phyloP scores from a whole-genome alignment of 2,888 invertebrate species.

The Adelphocoris suturalis region DNA sequence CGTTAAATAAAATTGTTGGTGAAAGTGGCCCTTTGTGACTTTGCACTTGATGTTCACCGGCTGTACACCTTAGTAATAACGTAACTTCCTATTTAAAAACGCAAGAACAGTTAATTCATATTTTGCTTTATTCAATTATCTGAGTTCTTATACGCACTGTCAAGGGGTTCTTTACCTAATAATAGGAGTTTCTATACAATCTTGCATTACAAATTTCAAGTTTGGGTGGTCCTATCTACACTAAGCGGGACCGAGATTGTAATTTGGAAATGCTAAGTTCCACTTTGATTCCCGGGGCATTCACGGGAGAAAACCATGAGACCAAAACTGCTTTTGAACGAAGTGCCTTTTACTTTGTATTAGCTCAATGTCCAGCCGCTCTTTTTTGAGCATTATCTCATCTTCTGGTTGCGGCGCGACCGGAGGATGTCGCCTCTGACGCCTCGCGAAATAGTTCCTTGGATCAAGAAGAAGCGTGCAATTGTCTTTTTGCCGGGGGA shows the following conservation, averaged over 20 bases:
- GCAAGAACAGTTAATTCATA: too few relatives aligned
- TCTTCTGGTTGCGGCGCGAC: background rate
- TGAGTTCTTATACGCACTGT: too few relatives aligned
- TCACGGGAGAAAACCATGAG: slow-evolving; percentile 34
- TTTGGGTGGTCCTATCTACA: too few relatives aligned
- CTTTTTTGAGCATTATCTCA: background rate
- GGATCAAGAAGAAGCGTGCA: slow-evolving; percentile 48
- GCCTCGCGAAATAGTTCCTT: slow-evolving; percentile 20
- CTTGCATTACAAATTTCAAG: background rate
- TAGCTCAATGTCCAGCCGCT: background rate
- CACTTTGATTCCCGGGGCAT: background rate
- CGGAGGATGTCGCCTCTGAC: slow-evolving; percentile 30
- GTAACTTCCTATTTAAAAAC: too few relatives aligned
- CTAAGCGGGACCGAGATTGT: background rate
- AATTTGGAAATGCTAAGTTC: background rate
- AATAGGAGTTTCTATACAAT: background rate
- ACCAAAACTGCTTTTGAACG: background rate
- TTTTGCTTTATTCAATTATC: too few relatives aligned
- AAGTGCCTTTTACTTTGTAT: slow-evolving; percentile 23
- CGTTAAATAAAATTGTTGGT: too few relatives aligned
- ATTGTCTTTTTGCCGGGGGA: slow-evolving; percentile 28
- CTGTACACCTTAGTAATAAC: too few relatives aligned
- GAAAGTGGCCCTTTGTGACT: too few relatives aligned
- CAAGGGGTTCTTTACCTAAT: background rate
- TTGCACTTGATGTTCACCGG: too few relatives aligned